phyloP scores from a whole-genome alignment of 2,113 vertebrate genomes.

The Ahaetulla prasina region DNA sequence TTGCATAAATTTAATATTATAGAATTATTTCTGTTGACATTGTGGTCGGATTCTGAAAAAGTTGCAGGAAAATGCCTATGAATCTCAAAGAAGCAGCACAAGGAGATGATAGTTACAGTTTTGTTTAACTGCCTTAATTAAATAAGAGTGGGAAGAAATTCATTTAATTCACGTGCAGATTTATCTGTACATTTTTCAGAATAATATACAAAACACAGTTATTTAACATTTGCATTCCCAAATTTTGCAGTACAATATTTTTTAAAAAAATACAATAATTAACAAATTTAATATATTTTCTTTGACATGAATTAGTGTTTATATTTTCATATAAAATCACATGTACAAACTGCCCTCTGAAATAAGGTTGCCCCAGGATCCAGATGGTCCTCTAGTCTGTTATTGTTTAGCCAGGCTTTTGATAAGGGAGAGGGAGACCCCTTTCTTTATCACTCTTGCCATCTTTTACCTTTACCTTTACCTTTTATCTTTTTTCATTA shows the following conservation, averaged over 20 bases:
- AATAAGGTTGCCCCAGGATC: neutral
- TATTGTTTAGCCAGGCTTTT: neutral
- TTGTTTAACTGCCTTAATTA: neutral
- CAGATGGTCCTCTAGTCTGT: neutral
- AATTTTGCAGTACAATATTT: neutral
- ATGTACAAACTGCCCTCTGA: neutral
- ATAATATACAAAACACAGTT: neutral
- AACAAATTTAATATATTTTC: neutral
- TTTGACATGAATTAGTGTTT: neutral
- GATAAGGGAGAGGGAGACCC: neutral
- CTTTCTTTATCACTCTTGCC: neutral
- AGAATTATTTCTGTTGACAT: slow-evolving; percentile 64
- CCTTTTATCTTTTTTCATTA: neutral
- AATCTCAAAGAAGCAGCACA: neutral
- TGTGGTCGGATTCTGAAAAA: slow-evolving; percentile 59
- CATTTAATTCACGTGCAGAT: neutral
- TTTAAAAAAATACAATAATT: neutral
- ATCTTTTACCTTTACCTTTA: neutral
- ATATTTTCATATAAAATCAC: neutral
- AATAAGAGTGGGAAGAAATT: neutral
- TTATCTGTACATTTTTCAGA: neutral
- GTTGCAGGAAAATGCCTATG: slow-evolving; percentile 38
- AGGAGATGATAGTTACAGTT: neutral
- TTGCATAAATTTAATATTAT: no score
- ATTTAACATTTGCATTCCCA: neutral